Conservation (phyloP, 1,140 invertebrate species). For the Drosophila carrolli region DNA sequence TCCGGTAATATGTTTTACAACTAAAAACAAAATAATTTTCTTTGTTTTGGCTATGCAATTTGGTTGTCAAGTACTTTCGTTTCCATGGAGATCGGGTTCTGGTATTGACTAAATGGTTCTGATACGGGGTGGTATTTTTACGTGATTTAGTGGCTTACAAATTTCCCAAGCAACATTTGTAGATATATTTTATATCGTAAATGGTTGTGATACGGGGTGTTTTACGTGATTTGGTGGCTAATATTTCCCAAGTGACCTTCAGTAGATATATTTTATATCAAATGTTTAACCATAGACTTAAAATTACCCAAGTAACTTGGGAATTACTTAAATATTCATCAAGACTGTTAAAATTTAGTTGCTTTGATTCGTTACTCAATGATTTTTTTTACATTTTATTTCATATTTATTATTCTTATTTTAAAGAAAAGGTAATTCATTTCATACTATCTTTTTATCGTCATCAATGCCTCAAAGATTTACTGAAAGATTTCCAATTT, state of each 20-base stretch:
- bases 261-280: neutral
- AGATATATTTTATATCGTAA: neutral
- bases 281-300: neutral
- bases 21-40: constrained; percentile 2
- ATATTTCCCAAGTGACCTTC: neutral
- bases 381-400: too few relatives aligned
- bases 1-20: neutral
- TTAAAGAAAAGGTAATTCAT: too few relatives aligned
- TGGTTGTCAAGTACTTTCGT: constrained; percentile 8
- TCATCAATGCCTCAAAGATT: too few relatives aligned
- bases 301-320: neutral
- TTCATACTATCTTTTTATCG: too few relatives aligned
- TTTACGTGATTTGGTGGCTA: neutral
- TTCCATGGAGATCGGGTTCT: constrained; percentile 4
- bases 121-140: neutral
- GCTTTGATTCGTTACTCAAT: too few relatives aligned
- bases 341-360: too few relatives aligned
- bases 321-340: too few relatives aligned
- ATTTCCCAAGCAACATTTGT: neutral
- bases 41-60: constrained; percentile 25
- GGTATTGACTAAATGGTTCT: constrained; percentile 7
- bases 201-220: neutral
- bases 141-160: constrained; percentile 4
- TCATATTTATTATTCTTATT: too few relatives aligned
- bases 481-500: too few relatives aligned